Evolutionary conservation across 2,797 vertebrate species (phyloP).

Genomic region (Potorous gilbertii): DNA sequence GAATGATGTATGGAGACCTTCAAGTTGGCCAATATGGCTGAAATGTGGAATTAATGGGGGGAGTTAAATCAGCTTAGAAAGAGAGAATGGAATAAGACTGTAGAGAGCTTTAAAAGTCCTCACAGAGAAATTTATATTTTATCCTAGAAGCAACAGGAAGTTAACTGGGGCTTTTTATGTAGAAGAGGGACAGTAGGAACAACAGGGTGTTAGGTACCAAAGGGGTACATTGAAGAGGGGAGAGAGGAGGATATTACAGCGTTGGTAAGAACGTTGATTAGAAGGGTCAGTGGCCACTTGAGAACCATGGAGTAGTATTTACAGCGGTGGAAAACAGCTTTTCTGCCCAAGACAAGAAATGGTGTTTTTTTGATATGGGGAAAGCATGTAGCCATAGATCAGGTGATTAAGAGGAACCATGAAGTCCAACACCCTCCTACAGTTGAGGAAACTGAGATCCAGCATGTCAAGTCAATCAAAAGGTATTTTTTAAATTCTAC

Average conservation of each 20-base stretch:
- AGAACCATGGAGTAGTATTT: conserved; percentile 6
- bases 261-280: too few relatives aligned
- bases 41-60: not conserved
- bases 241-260: not conserved
- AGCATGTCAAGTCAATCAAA: not conserved
- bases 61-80: not conserved
- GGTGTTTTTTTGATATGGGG: conserved; percentile 27
- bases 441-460: not conserved
- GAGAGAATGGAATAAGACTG: not conserved
- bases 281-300: too few relatives aligned
- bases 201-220: not conserved
- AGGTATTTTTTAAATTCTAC: not conserved
- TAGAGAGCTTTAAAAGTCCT: not conserved
- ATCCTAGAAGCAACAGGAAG: not conserved
- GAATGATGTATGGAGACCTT: not conserved
- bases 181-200: not conserved
- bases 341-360: conserved; percentile 27
- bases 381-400: conserved; percentile 11
- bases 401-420: not conserved
- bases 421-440: not conserved
- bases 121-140: not conserved
- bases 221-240: not conserved
- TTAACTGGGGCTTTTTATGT: not conserved
- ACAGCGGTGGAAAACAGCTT: not conserved
- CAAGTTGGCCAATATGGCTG: not conserved